Conservation (phyloP, 2,888 invertebrate genomes). For the Mythimna albipuncta region DNA sequence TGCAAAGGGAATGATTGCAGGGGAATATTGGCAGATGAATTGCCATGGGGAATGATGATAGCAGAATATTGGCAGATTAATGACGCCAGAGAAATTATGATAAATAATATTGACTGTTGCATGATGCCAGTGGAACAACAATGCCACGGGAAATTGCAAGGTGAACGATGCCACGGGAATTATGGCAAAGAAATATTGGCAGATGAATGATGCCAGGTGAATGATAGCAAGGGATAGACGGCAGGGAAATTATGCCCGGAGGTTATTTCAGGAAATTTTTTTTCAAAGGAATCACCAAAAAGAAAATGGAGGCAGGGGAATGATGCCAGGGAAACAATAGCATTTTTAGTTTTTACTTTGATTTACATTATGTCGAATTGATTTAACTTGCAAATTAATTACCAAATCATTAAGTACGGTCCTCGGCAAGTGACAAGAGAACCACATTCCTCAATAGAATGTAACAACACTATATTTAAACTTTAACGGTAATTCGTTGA, state of each 20-base stretch:
- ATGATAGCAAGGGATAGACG: too few species aligned
- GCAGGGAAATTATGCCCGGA: too few species aligned
- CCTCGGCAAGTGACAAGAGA: not conserved
- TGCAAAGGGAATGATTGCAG: not conserved
- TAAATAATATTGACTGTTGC: not conserved
- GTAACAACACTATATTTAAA: conserved; percentile 9
- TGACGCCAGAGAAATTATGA: not conserved
- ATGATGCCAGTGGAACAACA: not conserved
- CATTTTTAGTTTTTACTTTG: too few species aligned
- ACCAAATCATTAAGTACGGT: not conserved
- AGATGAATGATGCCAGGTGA: not conserved
- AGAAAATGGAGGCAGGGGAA: too few species aligned
- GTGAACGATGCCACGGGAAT: not conserved
- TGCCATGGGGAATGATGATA: not conserved
- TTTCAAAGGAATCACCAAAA: too few species aligned
- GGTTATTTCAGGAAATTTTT: too few species aligned
- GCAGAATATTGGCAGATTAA: not conserved
- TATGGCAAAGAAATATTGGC: not conserved
- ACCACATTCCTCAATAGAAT: not conserved
- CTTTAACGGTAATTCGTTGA: conserved; percentile 19
- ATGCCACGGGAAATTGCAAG: not conserved
- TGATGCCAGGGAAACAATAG: too few species aligned
- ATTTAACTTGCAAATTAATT: not conserved
- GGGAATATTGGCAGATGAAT: not conserved
- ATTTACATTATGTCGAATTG: not conserved